Evolutionary conservation across 2,797 vertebrate species (phyloP).

Genomic region (Megaceryle alcyon): DNA sequence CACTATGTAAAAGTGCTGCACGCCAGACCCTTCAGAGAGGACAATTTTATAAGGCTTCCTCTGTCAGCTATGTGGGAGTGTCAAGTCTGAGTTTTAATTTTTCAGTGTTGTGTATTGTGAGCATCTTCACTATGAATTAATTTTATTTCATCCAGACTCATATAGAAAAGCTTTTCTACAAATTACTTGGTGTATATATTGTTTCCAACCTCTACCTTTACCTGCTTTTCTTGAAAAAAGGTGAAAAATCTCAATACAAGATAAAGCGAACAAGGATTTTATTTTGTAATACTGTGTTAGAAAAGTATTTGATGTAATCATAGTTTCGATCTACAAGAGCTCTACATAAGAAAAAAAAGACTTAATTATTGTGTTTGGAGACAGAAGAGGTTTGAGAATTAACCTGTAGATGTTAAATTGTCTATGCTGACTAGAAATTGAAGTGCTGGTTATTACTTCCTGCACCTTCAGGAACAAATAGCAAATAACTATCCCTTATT

Average conservation of each 20-base stretch:
- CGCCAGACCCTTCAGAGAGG: neutral
- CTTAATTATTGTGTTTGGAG: neutral
- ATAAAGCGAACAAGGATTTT: neutral
- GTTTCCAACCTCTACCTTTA: neutral
- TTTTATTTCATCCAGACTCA: neutral
- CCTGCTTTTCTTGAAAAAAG: neutral
- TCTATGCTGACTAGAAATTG: neutral
- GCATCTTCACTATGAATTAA: neutral
- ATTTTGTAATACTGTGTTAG: neutral
- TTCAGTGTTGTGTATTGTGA: neutral
- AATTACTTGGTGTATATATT: neutral
- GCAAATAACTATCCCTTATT: neutral
- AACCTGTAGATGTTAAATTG: neutral
- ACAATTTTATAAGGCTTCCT: neutral
- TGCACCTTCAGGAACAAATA: neutral
- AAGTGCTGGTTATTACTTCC: neutral
- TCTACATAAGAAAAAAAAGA: neutral
- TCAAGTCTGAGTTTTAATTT: neutral
- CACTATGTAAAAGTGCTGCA: neutral
- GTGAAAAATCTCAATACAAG: neutral
- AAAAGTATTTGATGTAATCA: neutral
- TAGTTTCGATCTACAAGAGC: neutral
- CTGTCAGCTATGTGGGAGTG: neutral
- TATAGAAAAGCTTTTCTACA: neutral
- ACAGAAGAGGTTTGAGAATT: neutral